Evolutionary conservation across 2,113 vertebrate genomes (phyloP), one percentile per base, ranked within the genome.

Genomic region (Trematomus loennbergii): DNA sequence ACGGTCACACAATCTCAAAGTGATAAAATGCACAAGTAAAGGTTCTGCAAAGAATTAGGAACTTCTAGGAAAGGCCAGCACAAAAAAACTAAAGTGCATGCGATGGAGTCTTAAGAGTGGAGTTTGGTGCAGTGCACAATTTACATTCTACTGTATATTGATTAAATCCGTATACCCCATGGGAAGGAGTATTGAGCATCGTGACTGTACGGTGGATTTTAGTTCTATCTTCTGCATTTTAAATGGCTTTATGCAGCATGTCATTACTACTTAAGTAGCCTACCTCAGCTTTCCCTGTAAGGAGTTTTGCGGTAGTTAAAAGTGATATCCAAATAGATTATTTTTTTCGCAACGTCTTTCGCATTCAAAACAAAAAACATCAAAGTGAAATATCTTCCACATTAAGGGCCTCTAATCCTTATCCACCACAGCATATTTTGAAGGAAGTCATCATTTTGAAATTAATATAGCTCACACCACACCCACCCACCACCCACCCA

Each of bases 101-200:
- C 17, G 22, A 88, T 84, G 86, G 12, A 89, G 80, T 83, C 76
- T 83, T 84, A 79, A 87, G 71, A 86, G 76, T 65, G 73, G 53
- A 59, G 29, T 89, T 93, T 94, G 92, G 87, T 93, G 93, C 93
- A 94, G 85, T 93, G 92, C 90, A 93, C 87, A 92, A 93, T 94
- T 94, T 91, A 93, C 88, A 93, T 93, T 90, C 86, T 87, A 89
- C 89, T 90, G 89, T 92, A 86, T 93, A 94, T 93, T 90, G 93
- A 93, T 93, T 91, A 79, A 86, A 86, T 91, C 86, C 83, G 78
- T 84, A 61, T 48, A 82, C 87, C 89, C 82, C 89, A 79, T 84
- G 86, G 91, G 85, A 91, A 85, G 78, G 65, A 77, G 78, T 91
- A 91, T 91, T 87, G 90, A 91, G 87, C 90, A 88, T 87, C 59